These are phyloP conservation scores for Sitophilus oryzae DNA, from an alignment of 1,140 invertebrate genomes.

Conservation along the genomic window DNA sequence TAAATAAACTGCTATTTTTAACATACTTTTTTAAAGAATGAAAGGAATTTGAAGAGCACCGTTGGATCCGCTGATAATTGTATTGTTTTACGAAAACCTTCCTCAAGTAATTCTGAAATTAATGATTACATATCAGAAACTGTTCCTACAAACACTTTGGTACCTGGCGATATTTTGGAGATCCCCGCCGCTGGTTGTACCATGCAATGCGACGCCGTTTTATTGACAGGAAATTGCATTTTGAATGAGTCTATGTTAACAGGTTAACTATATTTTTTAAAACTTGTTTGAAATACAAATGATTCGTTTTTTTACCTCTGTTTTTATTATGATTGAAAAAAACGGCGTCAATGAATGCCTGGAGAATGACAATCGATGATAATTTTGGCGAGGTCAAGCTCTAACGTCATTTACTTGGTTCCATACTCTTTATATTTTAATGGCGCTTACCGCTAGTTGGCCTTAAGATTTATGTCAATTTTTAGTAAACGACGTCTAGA, in stretches of 20 bases:
- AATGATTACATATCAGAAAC: conserved; percentile 24
- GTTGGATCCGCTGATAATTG: conserved; percentile 63
- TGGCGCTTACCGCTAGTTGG: no score
- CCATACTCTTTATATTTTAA: no score
- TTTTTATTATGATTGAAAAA: no score
- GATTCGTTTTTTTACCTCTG: neutral
- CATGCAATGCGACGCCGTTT: conserved; percentile 80
- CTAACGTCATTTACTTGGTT: no score
- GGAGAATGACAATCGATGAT: no score
- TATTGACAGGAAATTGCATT: conserved; percentile 81
- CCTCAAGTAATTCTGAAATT: no score
- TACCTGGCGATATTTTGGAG: conserved; percentile 76
- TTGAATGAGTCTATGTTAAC: conserved; percentile 98
- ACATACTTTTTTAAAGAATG: conserved; percentile 53
- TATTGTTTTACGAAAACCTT: conserved; percentile 47
- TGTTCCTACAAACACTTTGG: conserved; percentile 58
- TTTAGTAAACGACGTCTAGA: no score
- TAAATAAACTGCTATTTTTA: neutral
- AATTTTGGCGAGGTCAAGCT: no score
- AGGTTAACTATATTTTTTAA: conserved; percentile 51
- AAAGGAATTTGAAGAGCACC: conserved; percentile 63
- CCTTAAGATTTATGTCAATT: no score
- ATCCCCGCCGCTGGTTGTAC: conserved; percentile 72
- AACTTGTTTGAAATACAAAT: neutral
- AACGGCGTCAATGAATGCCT: no score